Conservation (phyloP, 2,113 vertebrate genomes). For the Eulemur rufifrons region DNA sequence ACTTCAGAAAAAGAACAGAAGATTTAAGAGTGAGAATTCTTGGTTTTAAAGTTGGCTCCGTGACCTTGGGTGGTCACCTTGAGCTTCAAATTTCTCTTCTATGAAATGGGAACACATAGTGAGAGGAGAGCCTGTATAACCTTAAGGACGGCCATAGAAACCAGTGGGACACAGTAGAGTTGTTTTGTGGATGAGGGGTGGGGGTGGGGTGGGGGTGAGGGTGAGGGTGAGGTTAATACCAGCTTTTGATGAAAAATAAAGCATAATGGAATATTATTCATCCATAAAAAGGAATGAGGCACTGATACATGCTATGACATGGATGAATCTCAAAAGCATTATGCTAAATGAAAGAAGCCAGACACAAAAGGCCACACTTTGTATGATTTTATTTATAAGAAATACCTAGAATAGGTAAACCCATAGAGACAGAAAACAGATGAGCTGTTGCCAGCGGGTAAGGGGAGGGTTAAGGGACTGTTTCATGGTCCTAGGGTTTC, state of each 20-base stretch:
- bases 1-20: neutral
- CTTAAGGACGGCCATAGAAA: neutral
- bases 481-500: neutral
- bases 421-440: neutral
- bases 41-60: neutral
- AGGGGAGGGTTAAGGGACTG: neutral
- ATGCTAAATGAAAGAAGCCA: neutral
- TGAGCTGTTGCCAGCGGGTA: neutral
- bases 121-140: neutral
- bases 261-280: neutral
- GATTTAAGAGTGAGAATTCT: neutral
- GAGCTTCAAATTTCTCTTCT: neutral
- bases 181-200: neutral
- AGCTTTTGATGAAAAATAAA: conserved; percentile 22
- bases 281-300: neutral
- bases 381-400: neutral
- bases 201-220: too few relatives aligned
- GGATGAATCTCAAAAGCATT: neutral
- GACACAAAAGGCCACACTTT: neutral
- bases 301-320: neutral
- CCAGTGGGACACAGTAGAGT: neutral
- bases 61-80: neutral
- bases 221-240: neutral
- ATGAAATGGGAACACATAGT: neutral
- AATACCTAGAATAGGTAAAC: neutral